phyloP scores from a whole-genome alignment of 2,888 invertebrate genomes.

The Drosophila paramelanica region DNA sequence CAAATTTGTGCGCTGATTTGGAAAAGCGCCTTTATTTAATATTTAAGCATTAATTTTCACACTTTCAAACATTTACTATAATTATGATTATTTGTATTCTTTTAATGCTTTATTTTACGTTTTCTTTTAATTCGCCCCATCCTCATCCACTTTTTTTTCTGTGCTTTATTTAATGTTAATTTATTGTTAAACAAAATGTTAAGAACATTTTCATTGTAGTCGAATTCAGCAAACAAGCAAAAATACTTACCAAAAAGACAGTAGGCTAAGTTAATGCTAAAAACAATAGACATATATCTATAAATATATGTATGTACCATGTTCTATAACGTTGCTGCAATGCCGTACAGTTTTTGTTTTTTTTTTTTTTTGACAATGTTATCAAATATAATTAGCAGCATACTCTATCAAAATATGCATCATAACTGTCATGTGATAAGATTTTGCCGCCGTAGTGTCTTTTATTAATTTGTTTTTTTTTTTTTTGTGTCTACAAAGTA shows the following conservation, averaged over 20 bases:
- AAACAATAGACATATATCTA: background rate
- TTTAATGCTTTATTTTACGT: slow-evolving; percentile 7
- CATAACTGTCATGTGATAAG: slow-evolving; percentile 58
- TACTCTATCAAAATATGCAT: slow-evolving; percentile 42
- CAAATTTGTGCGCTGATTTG: slow-evolving; percentile 7
- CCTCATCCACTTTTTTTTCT: slow-evolving; percentile 3
- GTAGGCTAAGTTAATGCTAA: slow-evolving; percentile 63
- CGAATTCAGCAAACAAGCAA: slow-evolving; percentile 51
- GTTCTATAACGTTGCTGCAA: background rate
- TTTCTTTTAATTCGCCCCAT: slow-evolving; percentile 8
- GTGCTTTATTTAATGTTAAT: slow-evolving; percentile 58
- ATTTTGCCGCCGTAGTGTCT: slow-evolving; percentile 46
- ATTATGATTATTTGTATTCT: slow-evolving; percentile 10
- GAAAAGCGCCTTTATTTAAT: slow-evolving; percentile 2
- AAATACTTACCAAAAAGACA: slow-evolving; percentile 81
- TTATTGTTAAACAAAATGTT: slow-evolving; percentile 48
- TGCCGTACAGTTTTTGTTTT: slow-evolving; percentile 29
- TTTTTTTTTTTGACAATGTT: slow-evolving; percentile 18
- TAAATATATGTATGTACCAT: background rate
- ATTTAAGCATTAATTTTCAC: slow-evolving; percentile 8
- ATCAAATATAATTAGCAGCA: slow-evolving; percentile 33
- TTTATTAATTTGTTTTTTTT: slow-evolving; percentile 25
- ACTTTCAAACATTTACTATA: slow-evolving; percentile 15
- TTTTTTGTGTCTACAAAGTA: slow-evolving; percentile 15
- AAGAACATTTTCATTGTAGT: slow-evolving; percentile 48